phyloP scores from a whole-genome alignment of 2,113 vertebrate genomes.

The Phyllostomus hastatus region DNA sequence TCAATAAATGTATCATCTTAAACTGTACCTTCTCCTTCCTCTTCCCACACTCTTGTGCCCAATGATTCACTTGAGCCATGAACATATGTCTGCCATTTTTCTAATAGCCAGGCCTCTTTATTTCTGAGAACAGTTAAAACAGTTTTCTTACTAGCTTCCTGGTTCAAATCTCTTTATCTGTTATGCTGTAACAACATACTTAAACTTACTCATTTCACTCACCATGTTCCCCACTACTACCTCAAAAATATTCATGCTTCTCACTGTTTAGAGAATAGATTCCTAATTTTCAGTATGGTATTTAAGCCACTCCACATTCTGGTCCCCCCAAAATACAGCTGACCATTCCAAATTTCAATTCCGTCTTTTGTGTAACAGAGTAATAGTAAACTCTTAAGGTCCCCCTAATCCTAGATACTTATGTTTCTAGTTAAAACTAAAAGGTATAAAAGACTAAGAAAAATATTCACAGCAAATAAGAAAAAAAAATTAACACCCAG shows the following conservation, averaged over 20 bases:
- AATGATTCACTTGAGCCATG: background rate
- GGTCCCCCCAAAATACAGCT: background rate
- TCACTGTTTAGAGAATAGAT: background rate
- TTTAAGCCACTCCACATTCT: background rate
- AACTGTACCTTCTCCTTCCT: background rate
- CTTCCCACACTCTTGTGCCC: background rate
- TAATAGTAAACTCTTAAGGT: background rate
- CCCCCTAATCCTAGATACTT: background rate
- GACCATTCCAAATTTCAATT: background rate
- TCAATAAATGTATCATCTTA: background rate
- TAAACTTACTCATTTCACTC: background rate
- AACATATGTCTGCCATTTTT: background rate
- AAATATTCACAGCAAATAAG: background rate
- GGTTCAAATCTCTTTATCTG: background rate
- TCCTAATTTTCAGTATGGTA: background rate
- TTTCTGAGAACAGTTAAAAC: background rate
- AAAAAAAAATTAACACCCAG: background rate
- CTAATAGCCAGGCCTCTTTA: background rate
- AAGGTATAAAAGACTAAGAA: background rate
- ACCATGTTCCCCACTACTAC: background rate
- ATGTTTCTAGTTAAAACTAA: background rate
- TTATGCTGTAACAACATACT: background rate
- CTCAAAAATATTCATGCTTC: background rate
- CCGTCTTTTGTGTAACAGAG: background rate
- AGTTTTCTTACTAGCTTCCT: background rate